Evolutionary conservation across 2,888 invertebrate species (phyloP), one percentile per base, ranked within the genome.

Genomic region (Dyspetes luteomarginatus): DNA sequence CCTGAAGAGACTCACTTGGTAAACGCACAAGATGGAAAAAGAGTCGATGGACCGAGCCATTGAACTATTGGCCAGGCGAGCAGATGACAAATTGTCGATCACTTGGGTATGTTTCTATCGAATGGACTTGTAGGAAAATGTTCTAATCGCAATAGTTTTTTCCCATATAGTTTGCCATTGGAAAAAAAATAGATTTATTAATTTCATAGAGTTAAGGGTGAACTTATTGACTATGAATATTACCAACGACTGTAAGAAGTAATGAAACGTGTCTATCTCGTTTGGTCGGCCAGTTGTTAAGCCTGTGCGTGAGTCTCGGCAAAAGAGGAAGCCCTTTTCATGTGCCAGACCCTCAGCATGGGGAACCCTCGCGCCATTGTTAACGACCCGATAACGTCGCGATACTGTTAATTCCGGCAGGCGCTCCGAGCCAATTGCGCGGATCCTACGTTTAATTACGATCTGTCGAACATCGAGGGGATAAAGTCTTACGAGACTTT

Each of bases 361-460:
- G 17, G 48, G 1, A 43, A 67, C 71, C 72, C 80, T 72, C 71
- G 43, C 60, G 43, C 71, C 72, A 67, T 72, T 76, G 68, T 83
- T 83, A 84, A 83, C 80, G 76, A 78, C 78, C 69, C 80, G 83
- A 83, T 83, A 84, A 84, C 75, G 67, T 71, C 60, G 28, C 75
- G 84, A 82, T 82, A 74, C 76, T 67, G 65, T 80, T 83, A 78
- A 80, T 84, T 77, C 81, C 76, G 48, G 24, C 30, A 17, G 28
- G 69, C 77, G 64, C 24, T 26, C 52, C 22, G 30, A 28, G 60
- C 72, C 60, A 67, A 78, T 72, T 78, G 78, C 58, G 43, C 50
- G 64, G 52, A 36, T 65, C 69, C 65, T 75, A 45, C 71, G 60
- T 80, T 80, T 80, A 80, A 80, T 76, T 76, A 80, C 80, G 80